phyloP scores from a whole-genome alignment of 2,797 vertebrate genomes.

The Psittacula echo region DNA sequence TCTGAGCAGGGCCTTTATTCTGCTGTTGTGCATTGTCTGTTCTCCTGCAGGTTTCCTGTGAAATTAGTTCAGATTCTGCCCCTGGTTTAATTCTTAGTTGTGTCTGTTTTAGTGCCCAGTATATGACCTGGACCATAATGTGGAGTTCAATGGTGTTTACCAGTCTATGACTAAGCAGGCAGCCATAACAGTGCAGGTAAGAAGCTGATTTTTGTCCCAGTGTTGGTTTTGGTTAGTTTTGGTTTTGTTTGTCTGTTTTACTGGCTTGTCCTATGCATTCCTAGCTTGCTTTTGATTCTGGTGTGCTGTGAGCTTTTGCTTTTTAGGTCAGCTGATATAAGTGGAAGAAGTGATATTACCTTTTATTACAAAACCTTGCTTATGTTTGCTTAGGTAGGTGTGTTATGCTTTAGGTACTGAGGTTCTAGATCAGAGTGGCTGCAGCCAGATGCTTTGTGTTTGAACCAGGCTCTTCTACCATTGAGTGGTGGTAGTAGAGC shows the following conservation, averaged over 20 bases:
- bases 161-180: slow-evolving; percentile 85
- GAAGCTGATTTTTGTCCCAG: not conserved
- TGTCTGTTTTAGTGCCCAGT: slow-evolving; percentile 79
- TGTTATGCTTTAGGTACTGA: not conserved
- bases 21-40: not conserved
- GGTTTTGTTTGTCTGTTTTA: not conserved
- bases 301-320: not conserved
- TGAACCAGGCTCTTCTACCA: not conserved
- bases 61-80: not conserved
- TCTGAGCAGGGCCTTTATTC: not conserved
- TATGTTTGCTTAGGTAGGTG: not conserved
- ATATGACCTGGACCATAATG: slow-evolving; percentile 83
- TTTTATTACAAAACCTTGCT: not conserved
- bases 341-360: not conserved
- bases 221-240: not conserved
- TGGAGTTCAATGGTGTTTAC: slow-evolving; percentile 83
- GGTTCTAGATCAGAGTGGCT: not conserved
- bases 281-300: not conserved
- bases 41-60: not conserved
- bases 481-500: not conserved
- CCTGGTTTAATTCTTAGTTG: not conserved
- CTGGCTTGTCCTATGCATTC: not conserved
- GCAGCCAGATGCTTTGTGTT: not conserved
- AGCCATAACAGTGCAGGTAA: slow-evolving; percentile 83
- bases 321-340: not conserved